A percentile compares a stretch with the other conserved stretches of the same genome.
Evolutionary conservation across 2,797 vertebrate species (phyloP).

Genomic region (Acanthurus tractus): DNA sequence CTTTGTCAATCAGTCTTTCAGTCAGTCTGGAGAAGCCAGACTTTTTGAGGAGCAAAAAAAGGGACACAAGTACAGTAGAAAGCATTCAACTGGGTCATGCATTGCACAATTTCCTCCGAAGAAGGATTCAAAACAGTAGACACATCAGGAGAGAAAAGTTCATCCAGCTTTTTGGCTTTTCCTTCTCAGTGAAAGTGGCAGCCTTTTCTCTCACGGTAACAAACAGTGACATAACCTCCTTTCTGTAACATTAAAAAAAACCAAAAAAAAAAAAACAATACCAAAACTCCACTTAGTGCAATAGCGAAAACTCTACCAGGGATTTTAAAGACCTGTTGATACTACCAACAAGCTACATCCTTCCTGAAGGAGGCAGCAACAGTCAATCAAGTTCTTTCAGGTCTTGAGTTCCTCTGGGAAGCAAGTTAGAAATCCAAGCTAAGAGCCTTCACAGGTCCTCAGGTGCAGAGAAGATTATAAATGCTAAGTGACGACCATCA

Average conservation of each 20-base stretch:
- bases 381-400: conserved; percentile 56
- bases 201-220: conserved; percentile 84
- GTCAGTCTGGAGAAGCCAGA: conserved; percentile 67
- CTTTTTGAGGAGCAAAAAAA: conserved; percentile 36
- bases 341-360: conserved; percentile 37
- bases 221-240: conserved; percentile 59
- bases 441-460: conserved; percentile 58
- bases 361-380: conserved; percentile 47
- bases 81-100: conserved; percentile 89
- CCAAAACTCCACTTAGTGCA: conserved; percentile 84
- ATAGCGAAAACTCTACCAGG: conserved; percentile 75
- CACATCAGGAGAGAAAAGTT: conserved; percentile 54
- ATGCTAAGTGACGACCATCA: conserved; percentile 37
- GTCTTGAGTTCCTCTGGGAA: conserved; percentile 51
- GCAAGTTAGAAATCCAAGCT: conserved; percentile 39
- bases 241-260: conserved; percentile 72
- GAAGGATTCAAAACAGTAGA: conserved; percentile 77
- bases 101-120: conserved; percentile 92
- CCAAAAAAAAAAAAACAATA: conserved; percentile 46
- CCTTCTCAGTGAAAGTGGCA: conserved; percentile 54
- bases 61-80: conserved; percentile 74
- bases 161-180: conserved; percentile 88
- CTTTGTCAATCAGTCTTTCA: conserved; percentile 69
- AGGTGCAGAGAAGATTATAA: conserved; percentile 22
- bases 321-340: conserved; percentile 69